Evolutionary conservation across 2,888 invertebrate genomes (phyloP), one percentile per base, ranked within the genome.

Genomic region (Phyllotreta striolata): DNA sequence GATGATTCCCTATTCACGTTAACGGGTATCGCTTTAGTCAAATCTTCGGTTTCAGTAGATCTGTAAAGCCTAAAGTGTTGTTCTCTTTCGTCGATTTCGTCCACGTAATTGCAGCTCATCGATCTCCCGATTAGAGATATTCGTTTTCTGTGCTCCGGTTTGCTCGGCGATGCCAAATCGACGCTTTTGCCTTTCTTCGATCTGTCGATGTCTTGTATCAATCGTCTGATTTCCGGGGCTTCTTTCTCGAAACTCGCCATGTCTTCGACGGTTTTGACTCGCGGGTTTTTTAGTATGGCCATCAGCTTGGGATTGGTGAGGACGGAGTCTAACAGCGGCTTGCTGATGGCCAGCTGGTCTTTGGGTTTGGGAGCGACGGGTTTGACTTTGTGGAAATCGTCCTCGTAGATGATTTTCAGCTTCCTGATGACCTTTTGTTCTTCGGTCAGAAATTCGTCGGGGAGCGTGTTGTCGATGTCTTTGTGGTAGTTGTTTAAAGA

Each of bases 331-430:
- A 80, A 52, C 1, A 80, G 70, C 0, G 80, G 80, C 65, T 79
- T 81, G 69, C 76, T 81, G 54, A 81, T 80, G 6, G 79, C 79
- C 9, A 77, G 73, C 52, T 74, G 76, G 66, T 71, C 76, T 72
- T 78, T 80, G 0, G 77, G 72, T 63, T 75, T 78, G 14, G 74
- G 75, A 9, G 78, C 77, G 3, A 75, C 67, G 0, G 78, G 81
- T 66, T 75, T 77, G 13, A 70, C 67, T 39, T 67, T 75, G 52
- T 69, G 64, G 6, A 44, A 61, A 5, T 77, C 75, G 34, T 73
- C 68, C 56, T 79, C 78, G 64, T 77, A 80, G 35, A 76, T 69
- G 6, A 69, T 68, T 66, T 80, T 80, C 14, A 81, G 62, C 64
- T 75, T 76, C 38, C 74, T 73, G 2, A 81, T 73, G 5, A 74